Evolutionary conservation across 2,113 vertebrate species (phyloP), one percentile per base, ranked within the genome.

Genomic region (zebrafish (Danio rerio)): DNA sequence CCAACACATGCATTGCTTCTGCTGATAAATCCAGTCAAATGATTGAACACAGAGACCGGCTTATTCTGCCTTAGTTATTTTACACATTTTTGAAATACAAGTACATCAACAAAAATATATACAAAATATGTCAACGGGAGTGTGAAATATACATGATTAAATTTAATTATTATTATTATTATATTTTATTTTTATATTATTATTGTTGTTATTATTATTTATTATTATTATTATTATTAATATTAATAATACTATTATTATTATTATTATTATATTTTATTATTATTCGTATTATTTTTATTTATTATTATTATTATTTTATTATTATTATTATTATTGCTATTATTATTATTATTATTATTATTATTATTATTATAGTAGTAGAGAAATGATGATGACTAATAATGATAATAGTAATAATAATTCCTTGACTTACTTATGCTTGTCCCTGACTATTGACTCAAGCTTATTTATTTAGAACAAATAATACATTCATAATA

Each of bases 1-100:
- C 42, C 50, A 62, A 16, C 40, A 49, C 59, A 40, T 78, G 18
- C 58, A 78, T 62, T 77, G 58, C 74, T 63, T 0, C 45, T 49
- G 69, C 69, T 0, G 7, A 52, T 3, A 50, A 6, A 50, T 9
- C 45, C 10, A 52, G 47, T 31, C 8, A 50, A 31, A 71, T 0
- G 10, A 20, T 21, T 71, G 69, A 10, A 52, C 69, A 71, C 69
- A 71, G 31, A 31, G 31, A 31, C 45, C 68, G 18, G 10, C 66
- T 47, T 5, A 63, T 3, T 63, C 12, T 63, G 21, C 7, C 11
- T 59, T 59, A 59, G 3, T 18, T 58, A 5, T 58, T 58, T 18
- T 15, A 7, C n/a, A 56, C 16, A n/a, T 56, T 55, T 56, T 55
- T 62, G 10, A 3, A 68, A 9, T 40, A 47, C 10, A 69, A 70